Base-by-base conservation (phyloP, 2,113 vertebrate species). In the Brachyistius frenatus region DNA sequence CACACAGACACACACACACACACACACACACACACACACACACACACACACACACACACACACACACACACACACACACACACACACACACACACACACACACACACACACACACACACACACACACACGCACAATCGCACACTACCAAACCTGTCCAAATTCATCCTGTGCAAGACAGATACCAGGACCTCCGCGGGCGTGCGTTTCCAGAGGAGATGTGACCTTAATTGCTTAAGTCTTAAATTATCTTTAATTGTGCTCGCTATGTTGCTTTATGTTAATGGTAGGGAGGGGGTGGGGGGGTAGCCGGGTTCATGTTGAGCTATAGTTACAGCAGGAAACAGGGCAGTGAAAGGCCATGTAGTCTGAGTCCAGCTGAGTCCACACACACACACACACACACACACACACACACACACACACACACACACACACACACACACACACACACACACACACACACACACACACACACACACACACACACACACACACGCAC, bases 221-320 rank as follows among this genome's bases (percentile, higher is more conserved):
- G 88, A 70, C 81, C 61, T 91, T 94, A 95, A 95, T 94, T 95
- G 94, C 91, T 92, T 94, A 94, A 94, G 78, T 94, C 92, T 94
- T 93, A 95, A 97, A 95, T 95, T 94, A 94, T 91, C 89, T 95
- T 95, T 96, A 95, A 95, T 95, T 96, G 93, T 93, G 66, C 86
- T 69, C 44, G 64, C 89, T 91, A 86, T 93, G 94, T 93, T 87
- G 84, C 91, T 86, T 92, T 94, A 89, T 90, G 89, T 91, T 91
- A 84, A 86, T 90, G 50, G 85, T 1, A 2, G 65, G 36, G 57
- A 50, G 15, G 56, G 72, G 56, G 5, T 13, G 30, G 63, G 64
- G 49, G 77, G 33, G 70, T 52, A 61, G 60, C 35, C 1, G 69
- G 54, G 80, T 80, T 82, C 89, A 88, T 23, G 71, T 73, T 46